Conservation (phyloP, 2,113 vertebrate genomes). For the Colius striatus region DNA sequence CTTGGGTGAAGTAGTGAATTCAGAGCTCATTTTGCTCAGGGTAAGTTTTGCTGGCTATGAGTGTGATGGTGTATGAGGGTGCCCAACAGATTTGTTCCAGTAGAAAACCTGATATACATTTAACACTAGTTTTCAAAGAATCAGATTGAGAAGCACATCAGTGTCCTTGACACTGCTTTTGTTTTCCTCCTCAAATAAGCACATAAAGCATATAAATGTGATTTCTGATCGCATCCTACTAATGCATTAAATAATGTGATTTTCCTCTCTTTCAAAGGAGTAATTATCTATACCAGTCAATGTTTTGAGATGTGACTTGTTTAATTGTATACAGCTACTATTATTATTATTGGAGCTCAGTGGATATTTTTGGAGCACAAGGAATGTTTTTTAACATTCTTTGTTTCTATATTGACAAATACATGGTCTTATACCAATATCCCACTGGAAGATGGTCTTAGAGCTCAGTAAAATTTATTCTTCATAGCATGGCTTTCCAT, state of each 20-base stretch:
- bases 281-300: not conserved
- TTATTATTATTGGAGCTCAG: not conserved
- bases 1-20: not conserved
- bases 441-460: not conserved
- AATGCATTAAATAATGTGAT: not conserved
- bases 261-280: not conserved
- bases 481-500: not conserved
- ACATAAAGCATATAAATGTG: not conserved
- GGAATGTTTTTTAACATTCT: not conserved
- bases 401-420: not conserved
- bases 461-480: not conserved
- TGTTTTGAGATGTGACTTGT: not conserved
- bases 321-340: not conserved
- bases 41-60: not conserved
- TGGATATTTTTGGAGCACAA: not conserved
- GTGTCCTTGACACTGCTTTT: not conserved
- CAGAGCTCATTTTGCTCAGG: not conserved
- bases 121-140: not conserved
- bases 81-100: not conserved
- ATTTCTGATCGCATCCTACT: not conserved
- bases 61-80: not conserved
- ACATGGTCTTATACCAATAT: not conserved
- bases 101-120: not conserved
- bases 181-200: not conserved
- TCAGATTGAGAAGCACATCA: not conserved